These are phyloP conservation scores for Acrocephalus scirpaceus DNA, from an alignment of 2,797 vertebrate species.

Conservation along the genomic window DNA sequence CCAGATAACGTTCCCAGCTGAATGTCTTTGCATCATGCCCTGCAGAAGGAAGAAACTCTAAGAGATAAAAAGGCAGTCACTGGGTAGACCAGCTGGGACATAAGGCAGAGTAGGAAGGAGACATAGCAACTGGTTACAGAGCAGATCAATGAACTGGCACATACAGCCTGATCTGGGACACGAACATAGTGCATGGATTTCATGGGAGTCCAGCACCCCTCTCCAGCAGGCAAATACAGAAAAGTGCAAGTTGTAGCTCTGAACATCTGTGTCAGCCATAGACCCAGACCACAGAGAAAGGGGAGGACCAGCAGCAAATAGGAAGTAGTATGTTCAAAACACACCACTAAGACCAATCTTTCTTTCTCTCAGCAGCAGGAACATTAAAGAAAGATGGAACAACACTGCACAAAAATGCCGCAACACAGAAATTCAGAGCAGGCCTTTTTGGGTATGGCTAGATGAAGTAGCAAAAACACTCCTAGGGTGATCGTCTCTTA, in stretches of 20 bases:
- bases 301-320: not conserved
- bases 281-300: not conserved
- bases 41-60: constrained; percentile 57
- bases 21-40: constrained; percentile 84
- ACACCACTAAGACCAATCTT: not conserved
- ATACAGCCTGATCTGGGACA: not conserved
- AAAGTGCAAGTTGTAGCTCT: not conserved
- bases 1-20: constrained; percentile 87
- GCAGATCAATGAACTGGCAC: not conserved
- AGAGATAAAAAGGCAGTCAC: not conserved
- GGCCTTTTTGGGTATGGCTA: not conserved
- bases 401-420: not conserved
- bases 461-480: not conserved
- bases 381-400: not conserved
- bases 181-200: not conserved
- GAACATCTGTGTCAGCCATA: not conserved
- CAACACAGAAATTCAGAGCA: not conserved
- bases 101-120: not conserved
- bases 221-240: not conserved
- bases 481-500: not conserved
- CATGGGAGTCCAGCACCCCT: not conserved
- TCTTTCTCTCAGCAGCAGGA: not conserved
- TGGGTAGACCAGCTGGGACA: not conserved
- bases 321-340: not conserved
- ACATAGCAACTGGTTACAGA: not conserved